Evolutionary conservation across 2,888 invertebrate species (phyloP).

Genomic region (Gordius sp.): DNA sequence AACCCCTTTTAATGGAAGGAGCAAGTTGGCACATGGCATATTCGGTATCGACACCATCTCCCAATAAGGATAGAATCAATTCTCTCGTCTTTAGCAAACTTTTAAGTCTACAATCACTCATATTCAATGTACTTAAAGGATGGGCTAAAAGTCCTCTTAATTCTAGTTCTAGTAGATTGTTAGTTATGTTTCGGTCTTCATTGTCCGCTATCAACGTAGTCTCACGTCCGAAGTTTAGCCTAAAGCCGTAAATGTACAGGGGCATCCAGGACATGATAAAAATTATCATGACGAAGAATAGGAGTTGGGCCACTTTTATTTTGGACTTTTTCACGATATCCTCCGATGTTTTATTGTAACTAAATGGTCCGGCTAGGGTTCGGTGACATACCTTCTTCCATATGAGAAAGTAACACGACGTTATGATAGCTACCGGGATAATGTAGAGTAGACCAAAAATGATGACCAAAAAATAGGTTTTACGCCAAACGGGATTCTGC

Average conservation of each 20-base stretch:
- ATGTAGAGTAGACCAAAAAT: background rate
- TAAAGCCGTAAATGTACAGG: constrained; percentile 1
- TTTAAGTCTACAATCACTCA: too few species aligned
- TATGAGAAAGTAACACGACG: background rate
- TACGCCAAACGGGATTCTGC: background rate
- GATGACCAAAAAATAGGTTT: constrained; percentile 8
- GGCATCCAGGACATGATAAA: constrained; percentile 11
- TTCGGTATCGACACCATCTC: too few species aligned
- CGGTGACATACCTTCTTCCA: background rate
- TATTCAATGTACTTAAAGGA: too few species aligned
- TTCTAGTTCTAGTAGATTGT: too few species aligned
- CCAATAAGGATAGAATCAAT: too few species aligned
- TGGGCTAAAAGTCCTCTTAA: too few species aligned
- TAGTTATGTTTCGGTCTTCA: too few species aligned
- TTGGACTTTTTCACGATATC: constrained; percentile 2
- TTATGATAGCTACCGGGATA: background rate
- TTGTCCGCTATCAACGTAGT: too few species aligned
- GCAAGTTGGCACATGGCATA: too few species aligned
- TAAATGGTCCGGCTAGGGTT: background rate
- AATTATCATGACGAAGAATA: constrained; percentile 1
- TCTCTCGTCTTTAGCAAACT: too few species aligned
- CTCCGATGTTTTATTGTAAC: background rate
- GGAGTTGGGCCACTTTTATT: constrained; percentile 6
- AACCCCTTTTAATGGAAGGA: too few species aligned
- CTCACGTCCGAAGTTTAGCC: background rate